Base-by-base conservation (phyloP, 2,797 vertebrate species). In the Zenarchopterus dispar region DNA sequence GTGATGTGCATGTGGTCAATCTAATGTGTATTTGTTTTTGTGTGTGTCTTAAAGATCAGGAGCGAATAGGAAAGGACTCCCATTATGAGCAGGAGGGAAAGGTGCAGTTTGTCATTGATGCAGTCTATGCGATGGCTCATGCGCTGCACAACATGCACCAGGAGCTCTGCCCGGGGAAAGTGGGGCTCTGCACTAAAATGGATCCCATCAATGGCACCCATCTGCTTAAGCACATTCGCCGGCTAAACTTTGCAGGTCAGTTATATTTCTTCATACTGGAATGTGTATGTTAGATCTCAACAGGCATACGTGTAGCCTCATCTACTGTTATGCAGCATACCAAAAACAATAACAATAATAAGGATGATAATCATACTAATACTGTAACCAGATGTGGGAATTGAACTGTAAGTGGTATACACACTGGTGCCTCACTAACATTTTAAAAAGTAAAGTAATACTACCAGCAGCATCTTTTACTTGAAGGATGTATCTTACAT, bases 71-170 rank as follows among this genome's bases (percentile, higher is more conserved):
- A 69, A 96, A 97, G 84, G 95, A 98, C 88, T 97, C 97, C 0
- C 82, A 93, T 0, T 99, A 98, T 0, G 97, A 99, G 81, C 97
- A 99, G 88, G 97, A 99, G 75, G 97, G 97, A 66, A 99, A 99
- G 77, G 97, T 98, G 50, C 97, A 98, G 84, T 99, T 99, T 47
- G 97, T 99, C 49, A 98, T 99, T 0, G 97, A 99, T 0, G 97
- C 97, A 0, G 97, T 99, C 45, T 99, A 98, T 0, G 93, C 96
- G 51, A 98, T 98, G 97, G 97, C 96, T 9, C 96, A 98, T 0
- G 97, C 96, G 0, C 94, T 99, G 68, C 97, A 99, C 74, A 95
- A 94, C 74, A 98, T 99, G 96, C 97, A 99, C 90, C 94, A 92
- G 62, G 94, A 95, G 73, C 92, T 98, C 53, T 99, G 97, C 62